Percentiles rank a stretch among this genome's conserved stretches.
Conservation (phyloP, 2,113 vertebrate species). For the Pachyramphus minor region DNA sequence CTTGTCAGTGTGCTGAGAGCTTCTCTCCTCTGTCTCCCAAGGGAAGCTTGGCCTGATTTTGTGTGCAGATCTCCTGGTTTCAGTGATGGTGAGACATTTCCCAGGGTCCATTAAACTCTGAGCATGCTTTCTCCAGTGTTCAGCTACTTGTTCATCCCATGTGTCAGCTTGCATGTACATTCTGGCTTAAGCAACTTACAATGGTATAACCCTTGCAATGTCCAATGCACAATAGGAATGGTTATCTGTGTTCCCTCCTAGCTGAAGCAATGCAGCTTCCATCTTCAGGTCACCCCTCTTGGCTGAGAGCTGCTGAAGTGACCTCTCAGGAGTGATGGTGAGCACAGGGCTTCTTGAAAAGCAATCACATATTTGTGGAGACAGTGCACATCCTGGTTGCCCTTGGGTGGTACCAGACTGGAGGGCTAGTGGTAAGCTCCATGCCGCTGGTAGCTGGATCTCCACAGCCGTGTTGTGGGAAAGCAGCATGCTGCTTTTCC, state of each 20-base stretch:
- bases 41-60: not conserved
- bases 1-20: not conserved
- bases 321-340: accelerated
- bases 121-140: not conserved
- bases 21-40: not conserved
- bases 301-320: not conserved
- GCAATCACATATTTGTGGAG: not conserved
- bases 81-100: not conserved
- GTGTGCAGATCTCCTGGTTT: not conserved
- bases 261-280: not conserved
- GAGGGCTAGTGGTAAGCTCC: not conserved
- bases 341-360: not conserved
- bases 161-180: not conserved
- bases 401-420: not conserved
- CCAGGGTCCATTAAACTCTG: not conserved
- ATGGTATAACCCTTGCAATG: not conserved
- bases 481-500: not conserved
- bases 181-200: not conserved
- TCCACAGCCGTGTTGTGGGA: not conserved
- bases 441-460: not conserved
- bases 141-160: not conserved
- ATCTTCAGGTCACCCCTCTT: accelerated
- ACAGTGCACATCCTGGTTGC: not conserved
- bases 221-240: not conserved
- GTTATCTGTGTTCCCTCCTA: not conserved